Evolutionary conservation across 2,113 vertebrate species (phyloP).

Genomic region (Colaptes auratus): DNA sequence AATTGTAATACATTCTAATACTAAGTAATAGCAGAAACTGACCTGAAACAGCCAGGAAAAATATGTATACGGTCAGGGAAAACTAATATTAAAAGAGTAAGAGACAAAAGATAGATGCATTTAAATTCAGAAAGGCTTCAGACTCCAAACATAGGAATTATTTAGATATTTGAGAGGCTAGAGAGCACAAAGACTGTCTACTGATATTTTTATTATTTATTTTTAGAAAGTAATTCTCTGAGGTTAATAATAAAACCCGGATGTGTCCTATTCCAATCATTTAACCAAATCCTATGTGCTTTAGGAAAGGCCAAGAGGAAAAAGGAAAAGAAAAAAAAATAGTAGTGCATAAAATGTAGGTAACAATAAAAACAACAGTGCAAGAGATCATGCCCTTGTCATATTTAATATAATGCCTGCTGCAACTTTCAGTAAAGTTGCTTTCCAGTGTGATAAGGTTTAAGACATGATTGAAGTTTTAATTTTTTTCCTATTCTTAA

Average conservation of each 20-base stretch:
- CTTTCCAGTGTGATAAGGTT: not conserved
- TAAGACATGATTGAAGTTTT: not conserved
- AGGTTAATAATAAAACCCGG: not conserved
- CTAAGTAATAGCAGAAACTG: not conserved
- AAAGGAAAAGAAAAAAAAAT: not conserved
- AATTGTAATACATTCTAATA: not conserved
- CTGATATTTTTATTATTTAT: not conserved
- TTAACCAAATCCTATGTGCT: not conserved
- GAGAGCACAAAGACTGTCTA: not conserved
- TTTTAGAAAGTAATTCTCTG: not conserved
- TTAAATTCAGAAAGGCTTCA: not conserved
- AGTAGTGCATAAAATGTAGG: not conserved
- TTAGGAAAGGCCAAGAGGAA: not conserved
- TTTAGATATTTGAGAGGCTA: not conserved
- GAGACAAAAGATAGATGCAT: not conserved
- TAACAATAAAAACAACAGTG: not conserved
- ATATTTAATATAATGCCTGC: not conserved
- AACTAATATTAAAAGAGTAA: not conserved
- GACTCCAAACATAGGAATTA: not conserved
- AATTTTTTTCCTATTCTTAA: not conserved
- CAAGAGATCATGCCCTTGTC: not conserved
- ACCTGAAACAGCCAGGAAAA: not conserved
- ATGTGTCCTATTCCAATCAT: fast-evolving
- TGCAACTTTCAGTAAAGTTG: not conserved
- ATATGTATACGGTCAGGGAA: not conserved